These are phyloP conservation scores for Pseudocheirus occidentalis DNA, from an alignment of 2,797 vertebrate species.

Conservation along the genomic window DNA sequence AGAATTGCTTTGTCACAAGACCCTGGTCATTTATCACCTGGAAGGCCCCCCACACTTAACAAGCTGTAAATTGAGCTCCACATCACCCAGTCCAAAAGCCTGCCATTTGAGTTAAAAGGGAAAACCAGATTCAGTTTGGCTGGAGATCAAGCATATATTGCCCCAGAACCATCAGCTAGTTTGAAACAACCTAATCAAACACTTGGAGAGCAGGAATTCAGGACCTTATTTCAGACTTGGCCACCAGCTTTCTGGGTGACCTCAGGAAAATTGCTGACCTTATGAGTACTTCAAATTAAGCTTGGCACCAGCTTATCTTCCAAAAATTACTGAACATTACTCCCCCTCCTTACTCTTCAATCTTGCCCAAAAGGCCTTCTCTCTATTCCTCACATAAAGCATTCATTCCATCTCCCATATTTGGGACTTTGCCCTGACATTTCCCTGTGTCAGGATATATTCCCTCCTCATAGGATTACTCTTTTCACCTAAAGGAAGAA, in stretches of 20 bases:
- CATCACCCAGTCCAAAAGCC: conserved; percentile 12
- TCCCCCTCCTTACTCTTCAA: background rate
- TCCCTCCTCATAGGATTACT: background rate
- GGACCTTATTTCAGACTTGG: background rate
- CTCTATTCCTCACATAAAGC: background rate
- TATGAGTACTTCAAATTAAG: background rate
- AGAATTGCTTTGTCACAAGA: conserved; percentile 27
- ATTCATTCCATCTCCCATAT: background rate
- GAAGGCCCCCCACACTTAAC: conserved; percentile 2
- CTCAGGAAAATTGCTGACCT: background rate
- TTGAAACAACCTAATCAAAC: conserved; percentile 1
- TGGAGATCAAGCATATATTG: background rate
- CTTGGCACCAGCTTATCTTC: background rate
- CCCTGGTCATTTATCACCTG: background rate
- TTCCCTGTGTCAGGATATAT: background rate
- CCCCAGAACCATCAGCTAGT: background rate
- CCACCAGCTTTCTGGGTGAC: background rate
- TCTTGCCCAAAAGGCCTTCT: background rate
- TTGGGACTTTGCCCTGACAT: background rate
- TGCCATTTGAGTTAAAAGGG: conserved; percentile 11
- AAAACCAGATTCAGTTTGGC: background rate
- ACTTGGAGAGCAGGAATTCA: background rate
- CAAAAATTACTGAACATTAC: background rate
- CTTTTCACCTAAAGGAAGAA: background rate
- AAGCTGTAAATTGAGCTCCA: background rate